A percentile compares a stretch with the other conserved stretches of the same genome.
These are phyloP conservation scores for Apostichopus parvimensis DNA, from an alignment of 35 echinoderm and acorn worm species.

Conservation along the genomic window DNA sequence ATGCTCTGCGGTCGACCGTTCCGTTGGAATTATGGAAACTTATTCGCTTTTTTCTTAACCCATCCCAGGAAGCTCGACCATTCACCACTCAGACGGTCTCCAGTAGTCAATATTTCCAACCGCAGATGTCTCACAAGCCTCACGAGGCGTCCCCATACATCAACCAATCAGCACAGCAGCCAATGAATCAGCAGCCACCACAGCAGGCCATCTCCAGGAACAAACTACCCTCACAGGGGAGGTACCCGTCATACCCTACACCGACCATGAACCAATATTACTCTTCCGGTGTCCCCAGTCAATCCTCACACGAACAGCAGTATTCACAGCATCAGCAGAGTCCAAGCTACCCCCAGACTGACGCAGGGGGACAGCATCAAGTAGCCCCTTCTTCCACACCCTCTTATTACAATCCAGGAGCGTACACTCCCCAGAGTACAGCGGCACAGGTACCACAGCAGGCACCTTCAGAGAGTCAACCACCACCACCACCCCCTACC, in stretches of 20 bases:
- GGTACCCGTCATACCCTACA: conserved; percentile 69
- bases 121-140: conserved; percentile 60
- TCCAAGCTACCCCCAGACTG: conserved; percentile 30
- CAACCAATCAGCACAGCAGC: conserved; percentile 32
- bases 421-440: conserved; percentile 13
- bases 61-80: not conserved
- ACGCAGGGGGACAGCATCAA: not conserved
- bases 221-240: conserved; percentile 32
- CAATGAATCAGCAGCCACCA: conserved; percentile 8
- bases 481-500: conserved; percentile 27
- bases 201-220: conserved; percentile 36
- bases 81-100: conserved; percentile 93
- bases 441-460: conserved; percentile 21
- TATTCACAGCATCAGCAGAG: conserved; percentile 1
- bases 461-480: not conserved
- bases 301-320: conserved; percentile 10
- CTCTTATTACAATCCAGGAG: conserved; percentile 53
- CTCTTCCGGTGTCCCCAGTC: not conserved
- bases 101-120: conserved; percentile 85
- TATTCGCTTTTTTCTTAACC: not conserved
- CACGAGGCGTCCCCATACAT: conserved; percentile 52
- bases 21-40: not conserved
- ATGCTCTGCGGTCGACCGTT: too few species aligned
- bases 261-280: conserved; percentile 83
- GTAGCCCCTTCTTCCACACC: conserved; percentile 4